Evolutionary conservation across 1,140 invertebrate species (phyloP), one percentile per base, ranked within the genome.

Genomic region (Euwallacea fornicatus): DNA sequence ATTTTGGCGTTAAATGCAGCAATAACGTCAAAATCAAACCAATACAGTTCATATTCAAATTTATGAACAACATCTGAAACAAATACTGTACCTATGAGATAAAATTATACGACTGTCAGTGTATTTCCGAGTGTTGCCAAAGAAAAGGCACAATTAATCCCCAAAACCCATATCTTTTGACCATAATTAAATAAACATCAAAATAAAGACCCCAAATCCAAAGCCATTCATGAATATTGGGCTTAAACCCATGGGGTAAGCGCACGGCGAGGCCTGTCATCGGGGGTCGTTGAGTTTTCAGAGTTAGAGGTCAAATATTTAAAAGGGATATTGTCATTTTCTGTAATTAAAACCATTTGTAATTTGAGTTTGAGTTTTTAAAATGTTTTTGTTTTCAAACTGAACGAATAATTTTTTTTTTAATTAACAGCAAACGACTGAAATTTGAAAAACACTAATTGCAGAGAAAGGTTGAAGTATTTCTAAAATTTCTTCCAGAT

Each of bases 121-220:
- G 21, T 33, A 33, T 33, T 33, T 33, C 21, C 21, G 21, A 33
- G 21, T 33, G 21, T 33, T 33, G 21, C 21, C 21, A 21, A 43
- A 33, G 53, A 47, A 68, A 53, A 50, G 44, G 58, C 41, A 56
- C 60, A 64, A 56, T 70, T 62, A 56, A 70, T 67, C 60, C 60
- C 46, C 47, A 70, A 70, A 70, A 44, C 60, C 59, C 58, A 63
- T 63, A 69, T 69, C 59, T 69, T 59, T 59, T 21, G 44, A 62
- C 68, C 60, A 64, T 70, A 70, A 70, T 70, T 64, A 64, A 70
- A 70, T 70, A 70, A 70, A 70, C 61, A 70, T 70, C 68, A 70
- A 63, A 70, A 70, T 70, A 70, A 63, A 70, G 68, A 63, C 46
- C 60, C 60, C 60, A 42, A 69, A 69, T 70, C 60, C 60, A 11